Evolutionary conservation across 2,888 invertebrate genomes (phyloP).

Genomic region (Rhogogaster chlorosoma): DNA sequence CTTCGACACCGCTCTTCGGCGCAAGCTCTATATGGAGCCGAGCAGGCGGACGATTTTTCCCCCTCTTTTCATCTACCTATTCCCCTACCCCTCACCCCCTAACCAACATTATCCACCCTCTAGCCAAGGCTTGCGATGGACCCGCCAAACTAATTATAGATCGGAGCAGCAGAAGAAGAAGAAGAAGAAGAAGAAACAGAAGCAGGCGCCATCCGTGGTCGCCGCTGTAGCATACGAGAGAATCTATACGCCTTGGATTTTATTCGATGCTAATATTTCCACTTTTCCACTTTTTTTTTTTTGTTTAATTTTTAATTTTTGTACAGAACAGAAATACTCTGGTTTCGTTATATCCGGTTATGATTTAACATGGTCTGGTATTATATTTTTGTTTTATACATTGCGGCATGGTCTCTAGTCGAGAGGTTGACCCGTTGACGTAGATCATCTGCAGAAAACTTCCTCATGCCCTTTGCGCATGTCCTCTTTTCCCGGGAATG

Average conservation of each 20-base stretch:
- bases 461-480: background rate
- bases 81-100: constrained; percentile 63
- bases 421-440: background rate
- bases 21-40: constrained; percentile 76
- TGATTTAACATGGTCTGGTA: background rate
- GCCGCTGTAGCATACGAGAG: background rate
- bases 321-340: background rate
- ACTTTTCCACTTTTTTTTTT: background rate
- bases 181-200: background rate
- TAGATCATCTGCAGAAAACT: background rate
- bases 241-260: background rate
- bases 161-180: constrained; percentile 57
- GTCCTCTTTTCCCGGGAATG: background rate
- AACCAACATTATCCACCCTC: constrained; percentile 55
- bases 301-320: background rate
- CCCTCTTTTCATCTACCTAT: constrained; percentile 41
- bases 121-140: constrained; percentile 25
- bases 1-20: constrained; percentile 64
- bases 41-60: constrained; percentile 56
- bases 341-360: background rate
- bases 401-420: background rate
- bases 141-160: constrained; percentile 74
- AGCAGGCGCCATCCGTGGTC: background rate
- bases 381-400: background rate
- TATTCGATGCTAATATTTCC: background rate